phyloP scores from a whole-genome alignment of 2,797 vertebrate species.

The Danio tinwini region DNA sequence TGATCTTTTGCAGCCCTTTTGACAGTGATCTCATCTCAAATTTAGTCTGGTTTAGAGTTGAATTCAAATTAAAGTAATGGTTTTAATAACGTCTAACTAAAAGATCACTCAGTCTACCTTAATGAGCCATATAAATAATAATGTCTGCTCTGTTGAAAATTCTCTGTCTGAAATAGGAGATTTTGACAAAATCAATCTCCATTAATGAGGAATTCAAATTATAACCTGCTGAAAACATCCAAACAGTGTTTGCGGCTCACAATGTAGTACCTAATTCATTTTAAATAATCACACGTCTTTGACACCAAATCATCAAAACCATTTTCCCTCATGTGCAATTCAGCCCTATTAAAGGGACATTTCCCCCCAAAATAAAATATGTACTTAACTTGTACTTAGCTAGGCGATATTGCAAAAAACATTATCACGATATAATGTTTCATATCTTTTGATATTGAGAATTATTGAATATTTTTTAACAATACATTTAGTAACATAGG shows the following conservation, averaged over 20 bases:
- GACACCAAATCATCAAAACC: slow-evolving; percentile 15
- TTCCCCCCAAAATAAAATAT: no score
- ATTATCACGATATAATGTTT: no score
- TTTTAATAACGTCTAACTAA: slow-evolving; percentile 7
- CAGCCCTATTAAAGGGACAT: no score
- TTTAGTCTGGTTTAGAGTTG: not conserved
- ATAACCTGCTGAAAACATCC: slow-evolving; percentile 7
- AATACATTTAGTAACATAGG: no score
- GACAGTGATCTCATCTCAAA: not conserved
- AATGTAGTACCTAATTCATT: not conserved
- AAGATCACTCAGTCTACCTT: not conserved
- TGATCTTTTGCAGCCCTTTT: slow-evolving; percentile 1
- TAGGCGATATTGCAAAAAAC: no score
- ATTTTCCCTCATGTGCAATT: not conserved
- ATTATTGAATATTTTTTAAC: no score
- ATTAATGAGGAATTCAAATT: slow-evolving; percentile 21
- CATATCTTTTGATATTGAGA: no score
- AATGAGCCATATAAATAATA: slow-evolving; percentile 8
- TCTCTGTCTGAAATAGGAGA: not conserved
- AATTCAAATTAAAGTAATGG: not conserved
- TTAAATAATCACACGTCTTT: not conserved
- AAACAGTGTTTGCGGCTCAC: not conserved
- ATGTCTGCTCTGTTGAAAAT: not conserved
- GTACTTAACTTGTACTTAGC: no score
- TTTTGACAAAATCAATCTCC: not conserved